A percentile compares a stretch with the other conserved stretches of the same genome.
These are phyloP conservation scores for Vulpes ferrilata DNA, from an alignment of 2,113 vertebrate species.

Conservation along the genomic window DNA sequence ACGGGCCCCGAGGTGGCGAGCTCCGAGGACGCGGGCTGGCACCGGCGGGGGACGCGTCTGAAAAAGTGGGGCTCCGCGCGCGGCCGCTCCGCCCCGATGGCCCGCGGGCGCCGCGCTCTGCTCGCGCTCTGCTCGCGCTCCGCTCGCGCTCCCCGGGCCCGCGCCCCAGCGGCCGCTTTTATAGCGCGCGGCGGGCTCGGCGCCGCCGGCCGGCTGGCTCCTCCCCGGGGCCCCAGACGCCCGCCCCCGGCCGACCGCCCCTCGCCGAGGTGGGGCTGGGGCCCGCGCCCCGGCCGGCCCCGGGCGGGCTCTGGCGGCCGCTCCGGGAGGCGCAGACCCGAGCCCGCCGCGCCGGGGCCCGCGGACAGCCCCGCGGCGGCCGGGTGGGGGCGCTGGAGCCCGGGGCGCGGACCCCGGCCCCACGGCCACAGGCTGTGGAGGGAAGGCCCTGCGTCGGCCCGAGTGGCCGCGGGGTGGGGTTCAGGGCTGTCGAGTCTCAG, in stretches of 20 bases:
- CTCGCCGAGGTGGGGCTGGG: constrained; percentile 46
- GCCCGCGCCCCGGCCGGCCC: constrained; percentile 39
- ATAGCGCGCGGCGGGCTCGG: background rate
- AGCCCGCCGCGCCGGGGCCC: background rate
- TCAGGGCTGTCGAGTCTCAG: background rate
- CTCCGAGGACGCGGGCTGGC: background rate
- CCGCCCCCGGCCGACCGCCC: constrained; percentile 60
- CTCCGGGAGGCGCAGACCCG: constrained; percentile 31
- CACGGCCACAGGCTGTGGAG: fast-evolving
- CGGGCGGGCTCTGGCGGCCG: constrained; percentile 73
- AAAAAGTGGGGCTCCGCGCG: background rate
- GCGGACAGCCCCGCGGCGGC: background rate
- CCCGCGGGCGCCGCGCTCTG: background rate
- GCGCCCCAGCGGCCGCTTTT: constrained; percentile 70
- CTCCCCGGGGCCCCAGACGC: constrained; percentile 66
- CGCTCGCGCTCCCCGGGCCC: constrained; percentile 39
- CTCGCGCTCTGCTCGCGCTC: background rate
- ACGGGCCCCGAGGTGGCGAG: background rate
- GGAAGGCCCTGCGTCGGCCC: background rate
- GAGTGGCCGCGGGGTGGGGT: background rate
- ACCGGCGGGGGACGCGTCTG: background rate
- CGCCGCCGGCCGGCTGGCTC: constrained; percentile 50
- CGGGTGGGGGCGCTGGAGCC: constrained; percentile 71
- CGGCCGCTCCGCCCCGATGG: background rate
- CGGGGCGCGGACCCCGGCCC: background rate